phyloP scores from a whole-genome alignment of 2,113 vertebrate species.

The Blennius ocellaris region DNA sequence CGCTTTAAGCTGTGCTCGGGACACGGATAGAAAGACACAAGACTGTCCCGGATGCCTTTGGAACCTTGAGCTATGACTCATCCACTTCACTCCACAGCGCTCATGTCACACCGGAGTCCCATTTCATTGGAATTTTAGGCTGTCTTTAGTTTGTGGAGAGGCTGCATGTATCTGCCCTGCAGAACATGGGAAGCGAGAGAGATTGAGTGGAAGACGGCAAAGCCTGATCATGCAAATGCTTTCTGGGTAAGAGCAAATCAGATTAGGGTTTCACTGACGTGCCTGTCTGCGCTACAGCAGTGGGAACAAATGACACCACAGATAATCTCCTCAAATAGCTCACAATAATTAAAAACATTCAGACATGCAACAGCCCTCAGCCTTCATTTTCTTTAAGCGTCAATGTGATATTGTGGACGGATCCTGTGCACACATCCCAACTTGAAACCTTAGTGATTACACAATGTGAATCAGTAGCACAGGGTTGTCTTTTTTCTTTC shows the following conservation, averaged over 20 bases:
- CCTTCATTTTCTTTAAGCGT: constrained; percentile 39
- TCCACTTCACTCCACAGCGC: constrained; percentile 6
- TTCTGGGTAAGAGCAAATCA: constrained; percentile 43
- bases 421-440: background rate
- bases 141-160: background rate
- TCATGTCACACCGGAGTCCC: background rate
- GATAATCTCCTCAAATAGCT: constrained; percentile 65
- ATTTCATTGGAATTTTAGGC: constrained; percentile 4
- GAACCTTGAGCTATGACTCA: constrained; percentile 41
- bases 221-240: constrained; percentile 30
- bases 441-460: constrained; percentile 14
- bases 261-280: constrained; percentile 54
- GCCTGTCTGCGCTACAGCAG: constrained; percentile 22
- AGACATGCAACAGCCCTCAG: constrained; percentile 28
- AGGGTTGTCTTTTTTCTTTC: constrained; percentile 23
- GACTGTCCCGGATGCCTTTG: background rate
- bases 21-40: constrained; percentile 17
- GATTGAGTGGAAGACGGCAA: constrained; percentile 1
- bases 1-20: constrained; percentile 18
- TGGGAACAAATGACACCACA: constrained; percentile 51
- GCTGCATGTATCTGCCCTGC: background rate
- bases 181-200: background rate
- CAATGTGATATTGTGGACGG: constrained; percentile 22
- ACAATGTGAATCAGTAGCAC: constrained; percentile 6
- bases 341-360: constrained; percentile 63